Base-by-base conservation (phyloP, 1,140 invertebrate species). In the Philotrypesis tridentata region DNA sequence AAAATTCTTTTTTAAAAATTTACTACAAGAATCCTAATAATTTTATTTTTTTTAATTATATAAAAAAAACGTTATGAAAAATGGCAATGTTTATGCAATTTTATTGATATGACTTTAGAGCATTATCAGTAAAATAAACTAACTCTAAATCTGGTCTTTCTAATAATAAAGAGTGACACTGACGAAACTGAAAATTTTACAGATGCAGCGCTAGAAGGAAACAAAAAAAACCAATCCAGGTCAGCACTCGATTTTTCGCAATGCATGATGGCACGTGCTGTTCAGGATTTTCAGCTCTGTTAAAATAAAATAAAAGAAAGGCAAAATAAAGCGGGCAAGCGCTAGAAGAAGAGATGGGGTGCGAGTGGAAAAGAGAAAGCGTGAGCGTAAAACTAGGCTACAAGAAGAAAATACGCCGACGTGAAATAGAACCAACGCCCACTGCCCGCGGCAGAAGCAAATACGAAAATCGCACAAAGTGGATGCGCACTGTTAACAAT, bases 401-500 rank as follows among this genome's bases (percentile, higher is more conserved):
- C 43, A 73, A n/a, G 23, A 73, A 55, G 71, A 73, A 55, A 73
- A 73, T 70, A 70, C 68, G 11, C 5, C n/a, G n/a, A n/a, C 68
- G n/a, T 23, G n/a, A 37, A 70, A 27, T 27, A 63, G 61, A 63
- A 63, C 7, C 7, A n/a, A 63, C 7, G 61, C 61, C 25, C 25
- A 23, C 25, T 63, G n/a, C 25, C 61, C n/a, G 61, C 61, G 21
- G 37, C 5, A 17, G 48, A 78, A 78, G 68, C 27, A 77, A n/a
- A n/a, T n/a, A 67, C 6, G 61, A 11, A 12, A 40, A 23, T 37
- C 27, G n/a, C 12, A 5, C 37, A 12, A 48, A 29, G 23, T n/a
- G 71, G 71, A 48, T 21, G 14, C 21, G 23, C 17, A 23, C 12
- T n/a, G n/a, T n/a, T n/a, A n/a, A n/a, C n/a, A n/a, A 60, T 14